Percentiles rank a stretch among this genome's conserved stretches.
phyloP scores from a whole-genome alignment of 2,888 invertebrate species.

The Mactromeris polynyma region DNA sequence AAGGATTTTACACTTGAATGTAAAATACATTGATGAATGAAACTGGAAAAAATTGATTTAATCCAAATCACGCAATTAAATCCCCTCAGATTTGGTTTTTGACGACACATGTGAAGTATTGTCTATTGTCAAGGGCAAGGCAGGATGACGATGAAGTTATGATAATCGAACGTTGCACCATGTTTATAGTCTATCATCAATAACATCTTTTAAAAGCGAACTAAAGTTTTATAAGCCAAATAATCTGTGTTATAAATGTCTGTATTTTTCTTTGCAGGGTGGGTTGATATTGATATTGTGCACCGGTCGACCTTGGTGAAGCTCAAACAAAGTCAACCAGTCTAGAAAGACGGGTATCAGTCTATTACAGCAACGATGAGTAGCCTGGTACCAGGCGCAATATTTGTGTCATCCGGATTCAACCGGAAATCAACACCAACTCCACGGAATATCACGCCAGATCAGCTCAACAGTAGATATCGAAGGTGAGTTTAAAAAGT shows the following conservation, averaged over 20 bases:
- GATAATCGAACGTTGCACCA: background rate
- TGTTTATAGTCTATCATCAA: background rate
- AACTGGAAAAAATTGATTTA: too few species aligned
- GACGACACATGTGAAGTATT: background rate
- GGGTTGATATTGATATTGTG: background rate
- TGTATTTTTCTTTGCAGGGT: slow-evolving; percentile 9
- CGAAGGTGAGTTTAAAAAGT: slow-evolving; percentile 62
- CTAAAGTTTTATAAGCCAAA: background rate
- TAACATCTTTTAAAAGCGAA: too few species aligned
- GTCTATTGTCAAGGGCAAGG: background rate
- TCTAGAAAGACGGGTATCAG: background rate
- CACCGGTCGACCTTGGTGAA: background rate
- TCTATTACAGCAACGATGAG: slow-evolving; percentile 65
- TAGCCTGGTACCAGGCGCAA: slow-evolving; percentile 76
- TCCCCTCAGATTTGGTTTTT: too few species aligned
- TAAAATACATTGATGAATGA: too few species aligned
- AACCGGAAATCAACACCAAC: slow-evolving; percentile 78
- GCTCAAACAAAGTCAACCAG: background rate
- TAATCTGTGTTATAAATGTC: background rate
- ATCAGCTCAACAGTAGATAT: slow-evolving; percentile 70
- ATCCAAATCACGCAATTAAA: too few species aligned
- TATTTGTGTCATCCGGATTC: slow-evolving; percentile 75
- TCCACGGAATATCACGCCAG: slow-evolving; percentile 69
- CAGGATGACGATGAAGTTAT: background rate
- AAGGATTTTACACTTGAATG: too few species aligned